phyloP scores from a whole-genome alignment of 2,888 invertebrate genomes.

The Polyommatus icarus region DNA sequence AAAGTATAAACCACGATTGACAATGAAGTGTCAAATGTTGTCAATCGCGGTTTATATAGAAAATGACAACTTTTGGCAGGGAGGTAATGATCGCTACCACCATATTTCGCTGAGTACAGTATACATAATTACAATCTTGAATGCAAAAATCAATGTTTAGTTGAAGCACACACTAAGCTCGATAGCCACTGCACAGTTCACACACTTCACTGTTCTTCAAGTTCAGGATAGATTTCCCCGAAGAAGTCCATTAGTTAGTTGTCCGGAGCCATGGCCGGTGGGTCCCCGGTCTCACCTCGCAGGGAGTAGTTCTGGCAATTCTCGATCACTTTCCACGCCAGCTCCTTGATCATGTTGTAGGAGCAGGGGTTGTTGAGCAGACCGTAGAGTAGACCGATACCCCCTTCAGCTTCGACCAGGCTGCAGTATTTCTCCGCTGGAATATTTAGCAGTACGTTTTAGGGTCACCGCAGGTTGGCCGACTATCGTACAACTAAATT shows the following conservation, averaged over 20 bases:
- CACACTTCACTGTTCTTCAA: slow-evolving; percentile 49
- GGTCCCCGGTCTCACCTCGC: slow-evolving; percentile 42
- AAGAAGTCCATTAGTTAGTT: slow-evolving; percentile 64
- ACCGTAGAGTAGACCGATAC: slow-evolving; percentile 85
- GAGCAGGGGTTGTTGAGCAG: slow-evolving; percentile 83
- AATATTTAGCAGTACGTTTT: slow-evolving; percentile 44
- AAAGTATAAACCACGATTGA: no score
- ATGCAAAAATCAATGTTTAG: background rate
- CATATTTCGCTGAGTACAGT: no score
- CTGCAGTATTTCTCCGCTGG: slow-evolving; percentile 95
- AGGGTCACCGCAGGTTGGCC: no score
- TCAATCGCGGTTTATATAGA: no score
- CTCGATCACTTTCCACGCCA: slow-evolving; percentile 84
- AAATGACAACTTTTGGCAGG: no score
- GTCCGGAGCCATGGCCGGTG: slow-evolving; percentile 44
- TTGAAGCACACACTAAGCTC: background rate
- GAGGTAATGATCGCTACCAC: no score
- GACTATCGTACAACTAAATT: no score
- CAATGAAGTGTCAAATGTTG: no score
- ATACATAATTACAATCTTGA: background rate
- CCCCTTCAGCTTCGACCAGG: slow-evolving; percentile 92
- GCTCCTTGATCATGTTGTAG: slow-evolving; percentile 83
- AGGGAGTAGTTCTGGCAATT: slow-evolving; percentile 77
- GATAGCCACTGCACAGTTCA: background rate
- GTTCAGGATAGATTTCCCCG: slow-evolving; percentile 57